A percentile compares a stretch with the other conserved stretches of the same genome.
These are phyloP conservation scores for Myotis lucifugus DNA, from an alignment of 2,113 vertebrate species.

Conservation along the genomic window DNA sequence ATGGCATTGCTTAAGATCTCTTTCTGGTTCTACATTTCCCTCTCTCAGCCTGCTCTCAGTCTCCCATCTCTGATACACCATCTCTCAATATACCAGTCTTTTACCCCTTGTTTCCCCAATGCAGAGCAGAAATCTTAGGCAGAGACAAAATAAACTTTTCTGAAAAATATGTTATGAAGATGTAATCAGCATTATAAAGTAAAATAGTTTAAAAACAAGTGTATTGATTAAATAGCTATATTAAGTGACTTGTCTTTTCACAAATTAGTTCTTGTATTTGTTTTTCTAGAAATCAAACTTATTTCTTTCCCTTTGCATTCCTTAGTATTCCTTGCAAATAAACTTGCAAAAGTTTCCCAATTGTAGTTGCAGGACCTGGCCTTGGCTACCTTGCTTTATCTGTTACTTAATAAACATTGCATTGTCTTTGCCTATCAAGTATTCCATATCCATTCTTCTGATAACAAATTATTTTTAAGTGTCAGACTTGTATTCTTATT, in stretches of 20 bases:
- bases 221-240: neutral
- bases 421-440: neutral
- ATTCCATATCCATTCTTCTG: neutral
- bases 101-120: neutral
- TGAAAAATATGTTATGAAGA: neutral
- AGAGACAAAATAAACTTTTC: neutral
- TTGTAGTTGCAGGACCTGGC: neutral
- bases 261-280: neutral
- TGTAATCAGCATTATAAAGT: neutral
- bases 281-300: neutral
- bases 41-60: neutral
- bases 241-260: neutral
- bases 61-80: neutral
- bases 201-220: neutral
- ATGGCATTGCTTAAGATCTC: neutral
- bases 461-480: neutral
- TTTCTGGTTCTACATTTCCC: neutral
- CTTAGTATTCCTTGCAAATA: neutral
- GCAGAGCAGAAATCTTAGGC: neutral
- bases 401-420: neutral
- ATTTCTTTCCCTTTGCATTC: neutral
- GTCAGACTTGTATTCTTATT: neutral
- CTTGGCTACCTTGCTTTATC: neutral
- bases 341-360: neutral
- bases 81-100: neutral